Base-by-base conservation (phyloP, 2,113 vertebrate genomes). In the Tetrao urogallus region DNA sequence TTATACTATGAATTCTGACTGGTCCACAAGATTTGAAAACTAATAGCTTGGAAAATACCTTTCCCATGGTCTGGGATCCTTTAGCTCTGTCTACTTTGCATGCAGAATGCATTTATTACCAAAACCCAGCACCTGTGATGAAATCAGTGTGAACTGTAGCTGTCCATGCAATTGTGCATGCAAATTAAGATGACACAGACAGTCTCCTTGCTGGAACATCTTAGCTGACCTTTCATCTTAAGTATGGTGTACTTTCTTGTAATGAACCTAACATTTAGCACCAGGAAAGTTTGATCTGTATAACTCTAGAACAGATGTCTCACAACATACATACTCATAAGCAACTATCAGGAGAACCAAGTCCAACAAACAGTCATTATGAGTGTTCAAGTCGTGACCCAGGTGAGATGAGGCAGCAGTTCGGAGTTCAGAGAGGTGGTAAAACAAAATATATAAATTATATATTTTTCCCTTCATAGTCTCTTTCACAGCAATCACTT, bases 1-100 rank as follows among this genome's bases (percentile, higher is more conserved):
- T 56, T 79, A 73, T 20, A 72, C 56, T 27, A 63, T 73, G 36
- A 87, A 70, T 91, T 86, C 43, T 82, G 54, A 2, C 57, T 82
- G 47, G 18, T 94, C 32, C 15, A 36, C 38, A 67, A 83, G 14
- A 65, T 69, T 42, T 61, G 47, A 82, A 75, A 63, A 75, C 40
- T 75, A 84, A 65, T 60, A 89, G 54, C 32, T 72, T 84, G 36
- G 43, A 93, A 91, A 87, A 87, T 57, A 87, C 20, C 24, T 82
- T 89, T 92, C 81, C 63, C 32, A 32, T 89, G 43, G 21, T 60
- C 38, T 84, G 27, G 17, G 66, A 90, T 75, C 74, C 25, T 48
- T 67, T 71, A 82, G 11, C 38, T 78, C 71, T 69, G 28, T 45
- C 48, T 60, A 11, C 43, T 93, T 61, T 69, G 48, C 8, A 27